Evolutionary conservation across 2,888 invertebrate genomes (phyloP).

Genomic region (Lepidonotus clava): DNA sequence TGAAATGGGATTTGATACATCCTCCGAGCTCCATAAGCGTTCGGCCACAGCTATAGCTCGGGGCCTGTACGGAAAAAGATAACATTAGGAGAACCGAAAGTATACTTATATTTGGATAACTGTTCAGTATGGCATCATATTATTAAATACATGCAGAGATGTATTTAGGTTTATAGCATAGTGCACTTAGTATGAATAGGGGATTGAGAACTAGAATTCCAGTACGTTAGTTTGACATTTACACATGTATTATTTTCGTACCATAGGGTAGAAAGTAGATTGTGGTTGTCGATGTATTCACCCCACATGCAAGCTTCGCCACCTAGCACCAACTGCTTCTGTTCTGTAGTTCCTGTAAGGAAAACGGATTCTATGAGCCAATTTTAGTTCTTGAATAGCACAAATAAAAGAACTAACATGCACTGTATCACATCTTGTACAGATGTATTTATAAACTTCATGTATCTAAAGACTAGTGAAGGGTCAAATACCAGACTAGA

Average conservation of each 20-base stretch:
- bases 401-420: no score
- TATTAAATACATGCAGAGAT: not conserved
- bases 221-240: not conserved
- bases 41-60: conserved; percentile 92
- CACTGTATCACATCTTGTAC: no score
- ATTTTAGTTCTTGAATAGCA: no score
- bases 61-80: conserved; percentile 82
- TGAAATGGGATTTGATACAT: conserved; percentile 68
- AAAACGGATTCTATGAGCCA: no score
- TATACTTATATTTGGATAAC: no score
- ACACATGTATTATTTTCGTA: conserved; percentile 66
- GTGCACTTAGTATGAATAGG: not conserved
- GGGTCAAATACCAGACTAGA: no score
- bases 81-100: no score
- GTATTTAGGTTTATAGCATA: not conserved
- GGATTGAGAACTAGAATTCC: not conserved
- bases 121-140: no score
- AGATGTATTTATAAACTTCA: no score
- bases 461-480: no score
- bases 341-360: conserved; percentile 73
- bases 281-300: conserved; percentile 82
- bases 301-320: conserved; percentile 80
- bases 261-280: conserved; percentile 86
- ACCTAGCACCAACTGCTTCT: conserved; percentile 78
- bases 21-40: conserved; percentile 86